Evolutionary conservation across 2,888 invertebrate genomes (phyloP).

Genomic region (Rhagium mordax): DNA sequence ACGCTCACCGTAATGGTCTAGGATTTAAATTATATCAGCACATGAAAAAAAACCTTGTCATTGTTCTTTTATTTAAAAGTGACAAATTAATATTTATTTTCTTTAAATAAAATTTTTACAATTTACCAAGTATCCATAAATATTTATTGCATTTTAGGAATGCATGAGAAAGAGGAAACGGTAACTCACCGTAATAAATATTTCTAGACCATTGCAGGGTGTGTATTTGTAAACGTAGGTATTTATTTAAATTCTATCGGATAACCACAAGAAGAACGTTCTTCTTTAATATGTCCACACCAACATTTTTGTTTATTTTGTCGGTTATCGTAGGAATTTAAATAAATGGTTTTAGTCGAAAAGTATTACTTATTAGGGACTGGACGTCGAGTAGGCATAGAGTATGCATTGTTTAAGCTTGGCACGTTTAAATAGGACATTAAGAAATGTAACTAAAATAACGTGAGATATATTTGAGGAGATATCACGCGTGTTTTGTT

Average conservation of each 20-base stretch:
- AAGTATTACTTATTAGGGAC: neutral
- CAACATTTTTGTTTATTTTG: neutral
- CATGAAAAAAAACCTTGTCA: too few relatives aligned
- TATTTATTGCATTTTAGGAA: too few relatives aligned
- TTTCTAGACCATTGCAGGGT: too few relatives aligned
- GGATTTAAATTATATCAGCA: too few relatives aligned
- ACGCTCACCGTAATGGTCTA: too few relatives aligned
- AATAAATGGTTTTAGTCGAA: neutral
- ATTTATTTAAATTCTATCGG: neutral
- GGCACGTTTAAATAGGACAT: neutral
- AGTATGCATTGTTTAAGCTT: neutral
- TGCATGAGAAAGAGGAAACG: too few relatives aligned
- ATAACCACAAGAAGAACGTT: neutral
- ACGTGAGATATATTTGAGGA: neutral
- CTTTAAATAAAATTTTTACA: too few relatives aligned
- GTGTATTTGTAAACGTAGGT: too few relatives aligned
- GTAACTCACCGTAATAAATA: neutral
- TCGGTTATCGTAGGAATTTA: neutral
- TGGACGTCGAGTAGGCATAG: too few relatives aligned
- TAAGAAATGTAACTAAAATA: slow-evolving; percentile 7
- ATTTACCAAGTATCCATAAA: too few relatives aligned
- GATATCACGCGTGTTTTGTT: neutral
- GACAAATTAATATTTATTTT: too few relatives aligned
- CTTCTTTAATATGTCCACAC: neutral
- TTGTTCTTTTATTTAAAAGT: too few relatives aligned